Percentiles rank a stretch among this genome's conserved stretches.
These are phyloP conservation scores for Eulemur rufifrons DNA, from an alignment of 2,113 vertebrate species.

Conservation along the genomic window DNA sequence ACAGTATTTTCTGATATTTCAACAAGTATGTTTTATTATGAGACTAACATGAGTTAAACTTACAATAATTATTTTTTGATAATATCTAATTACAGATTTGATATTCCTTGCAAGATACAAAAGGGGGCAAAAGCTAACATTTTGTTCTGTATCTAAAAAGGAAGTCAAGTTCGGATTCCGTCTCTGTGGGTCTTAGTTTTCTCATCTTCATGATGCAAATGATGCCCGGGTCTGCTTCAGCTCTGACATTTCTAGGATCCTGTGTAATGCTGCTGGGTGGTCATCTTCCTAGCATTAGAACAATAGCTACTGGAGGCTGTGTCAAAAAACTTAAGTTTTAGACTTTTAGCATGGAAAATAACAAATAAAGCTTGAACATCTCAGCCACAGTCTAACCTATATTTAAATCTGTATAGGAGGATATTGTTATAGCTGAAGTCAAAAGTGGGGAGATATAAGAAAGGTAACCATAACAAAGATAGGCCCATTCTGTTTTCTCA, in stretches of 20 bases:
- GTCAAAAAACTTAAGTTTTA: slow-evolving; percentile 10
- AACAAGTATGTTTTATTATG: background rate
- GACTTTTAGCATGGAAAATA: slow-evolving; percentile 1
- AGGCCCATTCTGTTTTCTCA: slow-evolving; percentile 16
- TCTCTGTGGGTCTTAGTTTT: background rate
- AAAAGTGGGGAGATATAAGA: slow-evolving; percentile 10
- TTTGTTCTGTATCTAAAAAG: slow-evolving; percentile 27
- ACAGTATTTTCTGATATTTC: slow-evolving; percentile 51
- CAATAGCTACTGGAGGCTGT: background rate
- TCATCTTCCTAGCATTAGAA: slow-evolving; percentile 31
- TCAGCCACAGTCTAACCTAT: background rate
- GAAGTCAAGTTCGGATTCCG: slow-evolving; percentile 8
- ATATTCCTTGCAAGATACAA: background rate
- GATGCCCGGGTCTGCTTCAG: background rate
- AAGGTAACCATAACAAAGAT: background rate
- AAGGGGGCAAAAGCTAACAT: background rate
- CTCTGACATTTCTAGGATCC: background rate
- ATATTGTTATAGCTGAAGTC: background rate
- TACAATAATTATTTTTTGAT: slow-evolving; percentile 35
- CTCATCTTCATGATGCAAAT: background rate
- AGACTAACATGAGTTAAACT: slow-evolving; percentile 39
- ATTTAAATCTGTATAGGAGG: background rate
- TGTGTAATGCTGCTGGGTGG: background rate
- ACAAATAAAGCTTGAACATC: background rate
- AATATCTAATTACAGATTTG: slow-evolving; percentile 46